Percentiles rank a stretch among this genome's conserved stretches.
These are phyloP conservation scores for Cheilosia grossa DNA, from an alignment of 2,888 invertebrate species.

Conservation along the genomic window DNA sequence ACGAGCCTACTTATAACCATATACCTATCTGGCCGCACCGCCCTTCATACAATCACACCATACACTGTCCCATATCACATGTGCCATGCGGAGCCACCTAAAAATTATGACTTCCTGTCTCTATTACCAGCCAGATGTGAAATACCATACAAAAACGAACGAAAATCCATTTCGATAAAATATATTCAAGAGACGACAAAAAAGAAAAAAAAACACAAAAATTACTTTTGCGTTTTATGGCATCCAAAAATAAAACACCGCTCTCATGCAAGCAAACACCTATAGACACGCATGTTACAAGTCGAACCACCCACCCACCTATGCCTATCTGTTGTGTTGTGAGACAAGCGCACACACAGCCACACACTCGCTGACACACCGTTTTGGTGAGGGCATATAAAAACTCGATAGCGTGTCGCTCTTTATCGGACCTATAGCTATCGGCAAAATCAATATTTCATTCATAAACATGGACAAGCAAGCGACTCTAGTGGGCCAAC, in stretches of 20 bases:
- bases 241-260: slow-evolving; percentile 70
- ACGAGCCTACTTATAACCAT: slow-evolving; percentile 30
- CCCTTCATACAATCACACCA: slow-evolving; percentile 6
- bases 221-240: slow-evolving; percentile 63
- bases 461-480: slow-evolving; percentile 57
- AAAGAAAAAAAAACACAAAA: too few species aligned
- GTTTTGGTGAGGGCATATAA: slow-evolving; percentile 4
- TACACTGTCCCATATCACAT: slow-evolving; percentile 22
- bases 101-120: slow-evolving; percentile 72
- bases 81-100: slow-evolving; percentile 41
- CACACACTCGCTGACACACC: slow-evolving; percentile 11
- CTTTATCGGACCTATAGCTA: slow-evolving; percentile 46
- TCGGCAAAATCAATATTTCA: slow-evolving; percentile 71
- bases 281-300: slow-evolving; percentile 55
- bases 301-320: slow-evolving; percentile 51
- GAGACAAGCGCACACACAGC: slow-evolving; percentile 9
- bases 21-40: slow-evolving; percentile 1
- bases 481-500: slow-evolving; percentile 38
- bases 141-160: slow-evolving; percentile 62
- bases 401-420: slow-evolving; percentile 12
- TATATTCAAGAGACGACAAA: slow-evolving; percentile 14
- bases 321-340: slow-evolving; percentile 23
- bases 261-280: slow-evolving; percentile 51
- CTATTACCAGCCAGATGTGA: slow-evolving; percentile 71
- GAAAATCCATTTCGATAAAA: slow-evolving; percentile 63